These are phyloP conservation scores for Euwallacea fornicatus DNA, from an alignment of 1,140 invertebrate genomes.

Conservation along the genomic window DNA sequence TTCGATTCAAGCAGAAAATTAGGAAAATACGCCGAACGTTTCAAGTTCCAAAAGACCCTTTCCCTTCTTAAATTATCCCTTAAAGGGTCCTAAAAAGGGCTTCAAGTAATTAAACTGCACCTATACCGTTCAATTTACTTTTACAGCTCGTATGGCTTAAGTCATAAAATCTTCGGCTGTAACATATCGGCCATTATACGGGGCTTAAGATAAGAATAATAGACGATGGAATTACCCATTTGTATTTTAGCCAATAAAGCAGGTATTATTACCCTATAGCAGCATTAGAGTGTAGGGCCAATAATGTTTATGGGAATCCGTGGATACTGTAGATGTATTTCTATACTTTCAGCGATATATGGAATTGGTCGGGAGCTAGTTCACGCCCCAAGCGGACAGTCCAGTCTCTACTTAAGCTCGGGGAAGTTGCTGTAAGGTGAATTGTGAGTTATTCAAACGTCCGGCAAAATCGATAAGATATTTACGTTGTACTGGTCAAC, in stretches of 20 bases:
- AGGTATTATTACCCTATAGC: neutral
- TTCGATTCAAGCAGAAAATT: too few species aligned
- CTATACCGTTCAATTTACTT: conserved; percentile 27
- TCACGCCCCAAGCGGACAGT: too few species aligned
- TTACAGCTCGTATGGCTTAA: conserved; percentile 22
- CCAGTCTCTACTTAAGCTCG: too few species aligned
- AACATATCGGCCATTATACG: conserved; percentile 16
- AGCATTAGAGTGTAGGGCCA: neutral
- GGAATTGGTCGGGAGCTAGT: too few species aligned
- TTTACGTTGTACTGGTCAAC: too few species aligned
- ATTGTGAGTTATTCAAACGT: too few species aligned
- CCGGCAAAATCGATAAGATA: too few species aligned
- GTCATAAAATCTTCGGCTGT: conserved; percentile 19
- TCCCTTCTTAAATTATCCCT: conserved; percentile 14
- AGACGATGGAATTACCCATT: conserved; percentile 15
- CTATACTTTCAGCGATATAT: too few species aligned
- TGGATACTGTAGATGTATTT: too few species aligned
- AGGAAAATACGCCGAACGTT: neutral
- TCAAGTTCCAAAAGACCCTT: conserved; percentile 1
- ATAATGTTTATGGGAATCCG: too few species aligned
- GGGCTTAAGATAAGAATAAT: conserved; percentile 20
- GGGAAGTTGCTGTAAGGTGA: too few species aligned
- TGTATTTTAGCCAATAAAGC: conserved; percentile 19
- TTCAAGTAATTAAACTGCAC: conserved; percentile 19
- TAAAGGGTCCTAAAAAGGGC: conserved; percentile 17